Base-by-base conservation (phyloP, 2,888 invertebrate genomes). In the Hypena proboscidalis region DNA sequence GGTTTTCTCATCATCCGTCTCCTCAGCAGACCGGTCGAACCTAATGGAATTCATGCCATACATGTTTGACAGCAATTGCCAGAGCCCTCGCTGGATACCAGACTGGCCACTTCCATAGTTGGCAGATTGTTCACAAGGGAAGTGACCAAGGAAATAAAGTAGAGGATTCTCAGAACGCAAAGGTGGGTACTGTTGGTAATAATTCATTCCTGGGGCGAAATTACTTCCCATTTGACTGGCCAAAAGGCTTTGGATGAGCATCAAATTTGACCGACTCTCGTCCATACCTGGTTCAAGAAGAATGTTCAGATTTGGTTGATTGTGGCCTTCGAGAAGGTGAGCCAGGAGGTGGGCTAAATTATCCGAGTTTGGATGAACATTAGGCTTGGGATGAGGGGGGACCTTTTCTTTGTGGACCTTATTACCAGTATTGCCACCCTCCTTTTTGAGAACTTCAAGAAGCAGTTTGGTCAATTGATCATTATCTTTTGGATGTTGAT, bases 101-200 rank as follows among this genome's bases (percentile, higher is more conserved):
- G 46, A 30, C 10, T 40, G 33, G 21, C 33, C 29, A 4, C 34
- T 4, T 14, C 34, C 26, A n/a, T 21, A 37, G 13, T 38, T 38
- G 30, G 41, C 57, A n/a, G 58, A 35, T 17, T 52, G 47, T 9
- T 57, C 57, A 10, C 58, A 57, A 20, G 57, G 57, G 37, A 53
- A 58, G 9, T 58, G 58, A 0, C 58, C 57, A 10, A 57, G 21
- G 42, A 57, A 53, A 15, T 57, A 53, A 0, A 57, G 14, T 11
- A 57, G 19, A 5, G 56, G 57, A n/a, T 57, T 58, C 5, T 27
- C 37, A 2, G 31, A 3, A 27, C 14, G 17, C 17, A 17, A n/a
- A n/a, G 31, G 10, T 5, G 17, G 13, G 2, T 23, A 15, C 9
- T 9, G 39, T 8, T 41, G 40, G 6, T 57, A 57, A 14, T 51